Conservation (phyloP, 2,888 invertebrate species). For the Nomada hirtipes region DNA sequence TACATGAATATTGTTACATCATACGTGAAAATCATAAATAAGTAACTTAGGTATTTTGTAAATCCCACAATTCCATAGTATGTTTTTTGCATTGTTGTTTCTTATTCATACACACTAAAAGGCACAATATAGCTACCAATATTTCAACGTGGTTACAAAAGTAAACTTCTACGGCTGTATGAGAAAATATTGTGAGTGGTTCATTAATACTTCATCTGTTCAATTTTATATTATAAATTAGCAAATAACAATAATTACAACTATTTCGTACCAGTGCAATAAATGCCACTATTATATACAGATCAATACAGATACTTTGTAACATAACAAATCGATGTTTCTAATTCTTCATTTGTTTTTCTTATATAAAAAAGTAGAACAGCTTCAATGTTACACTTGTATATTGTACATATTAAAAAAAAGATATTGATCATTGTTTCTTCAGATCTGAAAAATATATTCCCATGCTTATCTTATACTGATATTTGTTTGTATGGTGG, state of each 20-base stretch:
- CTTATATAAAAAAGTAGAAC: conserved; percentile 5
- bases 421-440: conserved; percentile 24
- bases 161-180: conserved; percentile 71
- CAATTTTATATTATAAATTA: conserved; percentile 63
- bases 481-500: conserved; percentile 29
- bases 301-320: conserved; percentile 43
- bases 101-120: conserved; percentile 82
- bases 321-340: conserved; percentile 59
- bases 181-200: conserved; percentile 71
- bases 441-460: conserved; percentile 44
- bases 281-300: conserved; percentile 56
- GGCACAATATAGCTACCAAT: conserved; percentile 84
- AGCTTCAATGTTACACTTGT: conserved; percentile 29
- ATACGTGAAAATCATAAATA: conserved; percentile 78
- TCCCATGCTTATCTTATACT: conserved; percentile 39
- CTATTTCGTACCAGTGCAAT: conserved; percentile 52
- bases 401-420: conserved; percentile 17
- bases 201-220: conserved; percentile 70
- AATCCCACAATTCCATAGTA: conserved; percentile 81
- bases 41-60: conserved; percentile 77
- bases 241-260: conserved; percentile 56
- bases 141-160: conserved; percentile 82
- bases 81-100: conserved; percentile 79
- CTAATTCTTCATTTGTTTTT: conserved; percentile 33
- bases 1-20: conserved; percentile 80